phyloP scores from a whole-genome alignment of 2,113 vertebrate genomes.

The Raja brachyura region DNA sequence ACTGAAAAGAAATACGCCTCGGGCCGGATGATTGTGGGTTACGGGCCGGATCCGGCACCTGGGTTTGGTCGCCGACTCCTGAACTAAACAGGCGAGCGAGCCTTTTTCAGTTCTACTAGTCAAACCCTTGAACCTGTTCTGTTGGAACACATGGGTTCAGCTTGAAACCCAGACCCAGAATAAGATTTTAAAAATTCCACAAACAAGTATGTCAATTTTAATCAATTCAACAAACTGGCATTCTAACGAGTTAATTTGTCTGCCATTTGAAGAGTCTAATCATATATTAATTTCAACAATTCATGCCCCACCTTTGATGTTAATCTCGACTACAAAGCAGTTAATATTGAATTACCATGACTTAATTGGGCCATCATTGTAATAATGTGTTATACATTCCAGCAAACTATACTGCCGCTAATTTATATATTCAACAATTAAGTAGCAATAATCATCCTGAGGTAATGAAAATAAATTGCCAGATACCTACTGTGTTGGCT shows the following conservation, averaged over 20 bases:
- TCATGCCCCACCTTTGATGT: neutral
- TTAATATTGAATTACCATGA: neutral
- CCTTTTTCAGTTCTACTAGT: too few relatives aligned
- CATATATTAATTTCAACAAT: neutral
- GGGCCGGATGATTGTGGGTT: too few relatives aligned
- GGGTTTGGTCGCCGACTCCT: too few relatives aligned
- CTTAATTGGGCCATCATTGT: neutral
- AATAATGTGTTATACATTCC: neutral
- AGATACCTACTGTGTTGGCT: too few relatives aligned
- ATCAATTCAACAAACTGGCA: neutral
- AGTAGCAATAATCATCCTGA: too few relatives aligned
- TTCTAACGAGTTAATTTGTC: neutral
- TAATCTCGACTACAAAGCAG: neutral
- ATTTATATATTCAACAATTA: neutral
- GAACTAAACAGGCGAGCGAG: too few relatives aligned
- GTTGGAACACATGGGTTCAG: neutral
- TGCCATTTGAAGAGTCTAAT: neutral
- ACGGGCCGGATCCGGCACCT: too few relatives aligned
- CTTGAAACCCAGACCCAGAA: neutral
- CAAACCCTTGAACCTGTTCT: neutral
- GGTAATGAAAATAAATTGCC: too few relatives aligned
- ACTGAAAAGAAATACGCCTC: too few relatives aligned
- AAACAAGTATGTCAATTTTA: neutral
- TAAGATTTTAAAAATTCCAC: neutral
- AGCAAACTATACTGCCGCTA: neutral